Percentiles rank a stretch among this genome's conserved stretches.
These are phyloP conservation scores for Syngnathus acus DNA, from an alignment of 2,797 vertebrate genomes.

Conservation along the genomic window DNA sequence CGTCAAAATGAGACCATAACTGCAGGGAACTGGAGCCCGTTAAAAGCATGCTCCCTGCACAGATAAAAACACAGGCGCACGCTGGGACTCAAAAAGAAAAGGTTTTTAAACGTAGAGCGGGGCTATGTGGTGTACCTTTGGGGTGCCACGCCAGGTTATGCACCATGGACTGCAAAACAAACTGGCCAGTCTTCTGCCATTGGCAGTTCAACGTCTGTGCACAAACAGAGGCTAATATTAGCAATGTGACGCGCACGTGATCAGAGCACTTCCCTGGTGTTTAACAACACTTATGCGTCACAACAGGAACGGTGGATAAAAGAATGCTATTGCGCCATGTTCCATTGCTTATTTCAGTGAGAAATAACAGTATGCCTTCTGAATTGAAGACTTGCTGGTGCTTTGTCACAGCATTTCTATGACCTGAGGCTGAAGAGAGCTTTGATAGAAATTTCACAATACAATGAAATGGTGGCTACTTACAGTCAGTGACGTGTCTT, in stretches of 20 bases:
- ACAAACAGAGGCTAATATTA: conserved; percentile 8
- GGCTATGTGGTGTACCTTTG: conserved; percentile 68
- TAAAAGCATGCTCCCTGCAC: conserved; percentile 78
- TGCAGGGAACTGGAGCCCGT: conserved; percentile 85
- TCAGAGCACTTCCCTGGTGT: conserved; percentile 8
- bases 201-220: conserved; percentile 79
- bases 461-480: conserved; percentile 54
- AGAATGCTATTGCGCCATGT: background rate
- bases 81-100: background rate
- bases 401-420: background rate
- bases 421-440: background rate
- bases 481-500: conserved; percentile 69
- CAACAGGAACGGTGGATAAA: background rate
- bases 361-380: background rate
- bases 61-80: conserved; percentile 16
- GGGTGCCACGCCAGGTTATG: conserved; percentile 94
- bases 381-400: background rate
- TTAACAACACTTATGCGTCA: background rate
- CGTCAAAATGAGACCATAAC: conserved; percentile 79
- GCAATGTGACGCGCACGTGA: conserved; percentile 35
- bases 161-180: conserved; percentile 78
- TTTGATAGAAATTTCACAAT: background rate
- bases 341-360: background rate
- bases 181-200: conserved; percentile 92
- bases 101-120: too few relatives aligned